Evolutionary conservation across 1,140 invertebrate genomes (phyloP).

Genomic region (Epicauta chinensis): DNA sequence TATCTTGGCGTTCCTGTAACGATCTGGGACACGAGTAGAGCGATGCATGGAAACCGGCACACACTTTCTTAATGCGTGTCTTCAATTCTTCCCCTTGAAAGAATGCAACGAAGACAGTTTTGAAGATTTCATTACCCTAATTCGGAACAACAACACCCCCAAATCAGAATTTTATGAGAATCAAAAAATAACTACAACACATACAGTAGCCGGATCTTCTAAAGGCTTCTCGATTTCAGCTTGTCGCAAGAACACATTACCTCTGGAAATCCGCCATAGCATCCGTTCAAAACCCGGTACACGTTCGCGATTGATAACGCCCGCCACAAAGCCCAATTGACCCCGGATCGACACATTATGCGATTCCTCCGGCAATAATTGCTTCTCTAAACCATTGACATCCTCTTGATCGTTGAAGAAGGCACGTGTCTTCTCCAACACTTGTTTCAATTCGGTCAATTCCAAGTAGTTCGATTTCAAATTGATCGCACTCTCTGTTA

Average conservation of each 20-base stretch:
- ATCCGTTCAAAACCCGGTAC: constrained; percentile 94
- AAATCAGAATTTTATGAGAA: no score
- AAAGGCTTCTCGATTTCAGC: constrained; percentile 81
- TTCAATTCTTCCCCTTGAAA: constrained; percentile 99
- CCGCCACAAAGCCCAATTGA: constrained; percentile 75
- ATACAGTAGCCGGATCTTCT: constrained; percentile 84
- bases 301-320: constrained; percentile 81
- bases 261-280: constrained; percentile 94
- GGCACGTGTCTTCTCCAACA: constrained; percentile 87
- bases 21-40: constrained; percentile 94
- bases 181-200: no score
- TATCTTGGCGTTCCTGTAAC: constrained; percentile 82
- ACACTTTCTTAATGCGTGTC: constrained; percentile 94
- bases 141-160: no score
- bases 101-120: constrained; percentile 97
- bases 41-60: constrained; percentile 94
- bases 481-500: constrained; percentile 90
- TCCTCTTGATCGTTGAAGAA: constrained; percentile 84
- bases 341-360: constrained; percentile 50
- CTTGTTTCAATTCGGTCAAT: constrained; percentile 86
- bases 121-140: constrained; percentile 90
- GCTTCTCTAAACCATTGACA: constrained; percentile 52
- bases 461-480: constrained; percentile 92
- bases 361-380: constrained; percentile 47
- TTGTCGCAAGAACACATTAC: constrained; percentile 83